These are phyloP conservation scores for Crotalus tigris DNA, from an alignment of 2,113 vertebrate genomes.

Conservation along the genomic window DNA sequence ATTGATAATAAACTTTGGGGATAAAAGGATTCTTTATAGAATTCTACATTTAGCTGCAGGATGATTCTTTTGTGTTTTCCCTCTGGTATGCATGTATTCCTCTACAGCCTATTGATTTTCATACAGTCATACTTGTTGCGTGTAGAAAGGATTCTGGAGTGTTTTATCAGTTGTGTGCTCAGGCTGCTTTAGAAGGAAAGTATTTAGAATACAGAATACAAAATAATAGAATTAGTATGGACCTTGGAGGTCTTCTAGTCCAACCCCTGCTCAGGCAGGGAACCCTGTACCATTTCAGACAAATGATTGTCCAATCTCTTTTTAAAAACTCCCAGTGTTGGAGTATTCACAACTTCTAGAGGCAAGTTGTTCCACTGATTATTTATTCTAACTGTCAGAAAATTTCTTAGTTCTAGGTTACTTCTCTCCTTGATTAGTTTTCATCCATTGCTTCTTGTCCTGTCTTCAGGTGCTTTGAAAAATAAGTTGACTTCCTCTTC, in stretches of 20 bases:
- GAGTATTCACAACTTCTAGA: too few species aligned
- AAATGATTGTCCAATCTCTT: too few species aligned
- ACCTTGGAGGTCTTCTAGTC: too few species aligned
- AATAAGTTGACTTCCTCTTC: not conserved
- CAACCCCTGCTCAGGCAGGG: too few species aligned
- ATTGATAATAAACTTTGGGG: not conserved
- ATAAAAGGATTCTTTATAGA: not conserved
- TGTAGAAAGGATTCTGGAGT: not conserved
- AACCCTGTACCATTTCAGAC: too few species aligned
- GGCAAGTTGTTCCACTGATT: too few species aligned
- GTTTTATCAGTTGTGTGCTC: not conserved
- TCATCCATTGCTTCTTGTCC: not conserved
- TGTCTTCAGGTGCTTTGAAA: not conserved
- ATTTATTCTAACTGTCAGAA: not conserved
- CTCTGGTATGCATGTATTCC: not conserved
- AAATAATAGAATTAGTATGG: too few species aligned
- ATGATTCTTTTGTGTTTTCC: too few species aligned
- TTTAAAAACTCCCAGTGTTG: too few species aligned
- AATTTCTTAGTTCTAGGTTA: not conserved
- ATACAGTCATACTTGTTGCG: too few species aligned
- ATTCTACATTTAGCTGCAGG: not conserved
- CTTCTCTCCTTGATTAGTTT: not conserved
- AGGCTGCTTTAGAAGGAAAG: not conserved
- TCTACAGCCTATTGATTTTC: not conserved
- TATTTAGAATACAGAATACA: too few species aligned